Evolutionary conservation across 2,888 invertebrate genomes (phyloP).

Genomic region (Oligia fasciuncula): DNA sequence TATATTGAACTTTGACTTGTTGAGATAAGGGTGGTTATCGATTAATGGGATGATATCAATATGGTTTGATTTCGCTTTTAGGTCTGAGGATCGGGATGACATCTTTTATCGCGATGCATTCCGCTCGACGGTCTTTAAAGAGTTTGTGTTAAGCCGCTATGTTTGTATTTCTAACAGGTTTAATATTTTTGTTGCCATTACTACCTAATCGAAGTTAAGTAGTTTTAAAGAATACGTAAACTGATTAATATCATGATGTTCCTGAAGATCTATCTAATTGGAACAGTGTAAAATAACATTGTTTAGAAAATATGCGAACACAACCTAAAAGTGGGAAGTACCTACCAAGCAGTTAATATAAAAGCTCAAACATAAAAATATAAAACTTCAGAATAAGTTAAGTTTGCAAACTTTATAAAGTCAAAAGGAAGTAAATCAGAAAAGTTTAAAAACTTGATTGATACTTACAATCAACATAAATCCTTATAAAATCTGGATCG

Average conservation of each 20-base stretch:
- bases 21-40: constrained; percentile 72
- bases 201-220: background rate
- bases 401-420: constrained; percentile 24
- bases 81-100: constrained; percentile 87
- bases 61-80: constrained; percentile 80
- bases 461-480: constrained; percentile 83
- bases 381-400: constrained; percentile 7
- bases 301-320: background rate
- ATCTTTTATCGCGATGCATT: constrained; percentile 89
- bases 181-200: constrained; percentile 19
- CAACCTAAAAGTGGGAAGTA: background rate
- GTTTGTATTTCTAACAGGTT: constrained; percentile 55
- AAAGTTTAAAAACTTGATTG: constrained; percentile 46
- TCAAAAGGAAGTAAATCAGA: constrained; percentile 4
- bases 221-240: constrained; percentile 1
- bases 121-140: constrained; percentile 81
- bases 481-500: constrained; percentile 77
- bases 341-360: background rate
- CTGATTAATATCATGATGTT: background rate
- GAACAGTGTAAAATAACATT: background rate
- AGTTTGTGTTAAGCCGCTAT: constrained; percentile 78
- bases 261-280: background rate
- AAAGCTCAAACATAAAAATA: background rate
- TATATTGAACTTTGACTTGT: constrained; percentile 73
- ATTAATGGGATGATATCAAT: constrained; percentile 61